A percentile compares a stretch with the other conserved stretches of the same genome.
Conservation (phyloP, 2,888 invertebrate genomes). For the Atrina japonica region DNA sequence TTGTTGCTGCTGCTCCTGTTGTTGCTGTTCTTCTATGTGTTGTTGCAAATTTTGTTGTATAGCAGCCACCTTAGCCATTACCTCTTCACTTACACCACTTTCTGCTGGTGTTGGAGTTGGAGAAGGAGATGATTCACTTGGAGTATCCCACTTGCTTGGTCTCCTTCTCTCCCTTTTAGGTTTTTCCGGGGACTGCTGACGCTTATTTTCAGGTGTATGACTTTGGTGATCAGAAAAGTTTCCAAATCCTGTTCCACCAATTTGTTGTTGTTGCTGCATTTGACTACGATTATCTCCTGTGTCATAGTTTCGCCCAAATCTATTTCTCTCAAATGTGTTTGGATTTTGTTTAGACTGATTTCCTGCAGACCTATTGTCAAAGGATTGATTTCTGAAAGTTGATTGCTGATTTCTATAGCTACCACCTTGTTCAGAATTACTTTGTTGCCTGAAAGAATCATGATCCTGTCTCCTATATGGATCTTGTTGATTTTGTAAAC, state of each 20-base stretch:
- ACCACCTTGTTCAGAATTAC: background rate
- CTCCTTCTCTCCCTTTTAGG: conserved; percentile 59
- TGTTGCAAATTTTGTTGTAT: conserved; percentile 32
- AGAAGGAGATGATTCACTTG: conserved; percentile 45
- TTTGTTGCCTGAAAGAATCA: conserved; percentile 1
- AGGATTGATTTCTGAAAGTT: background rate
- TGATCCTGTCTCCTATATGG: no score
- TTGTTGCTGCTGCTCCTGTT: conserved; percentile 12
- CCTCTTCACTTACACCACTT: conserved; percentile 35
- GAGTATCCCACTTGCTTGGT: conserved; percentile 67
- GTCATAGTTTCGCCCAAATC: conserved; percentile 1
- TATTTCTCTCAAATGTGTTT: conserved; percentile 12
- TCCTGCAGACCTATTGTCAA: conserved; percentile 1
- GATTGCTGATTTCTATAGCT: background rate
- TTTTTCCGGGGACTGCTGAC: conserved; percentile 27
- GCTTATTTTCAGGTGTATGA: background rate
- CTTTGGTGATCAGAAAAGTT: conserved; percentile 2
- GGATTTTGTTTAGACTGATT: conserved; percentile 5
- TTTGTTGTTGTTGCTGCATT: background rate
- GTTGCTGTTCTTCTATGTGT: conserved; percentile 12
- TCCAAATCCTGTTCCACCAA: conserved; percentile 5
- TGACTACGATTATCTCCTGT: conserved; percentile 18
- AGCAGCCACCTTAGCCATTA: conserved; percentile 34
- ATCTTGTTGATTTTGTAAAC: background rate
- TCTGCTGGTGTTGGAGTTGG: conserved; percentile 27